Conservation (phyloP, 2,888 invertebrate genomes). For the Sepioteuthis lessoniana region DNA sequence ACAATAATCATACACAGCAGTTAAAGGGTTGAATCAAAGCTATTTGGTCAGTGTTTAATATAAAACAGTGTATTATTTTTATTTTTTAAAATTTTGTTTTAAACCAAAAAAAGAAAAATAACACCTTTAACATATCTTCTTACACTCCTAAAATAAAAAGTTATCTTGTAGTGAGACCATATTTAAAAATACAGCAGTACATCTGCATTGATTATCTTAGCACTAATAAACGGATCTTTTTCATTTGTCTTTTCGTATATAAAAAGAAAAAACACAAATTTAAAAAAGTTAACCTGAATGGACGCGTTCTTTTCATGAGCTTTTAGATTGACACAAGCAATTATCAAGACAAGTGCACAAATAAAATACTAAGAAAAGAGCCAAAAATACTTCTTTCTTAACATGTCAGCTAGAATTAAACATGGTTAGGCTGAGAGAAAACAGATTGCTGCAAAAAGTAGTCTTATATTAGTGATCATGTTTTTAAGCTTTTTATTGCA, state of each 20-base stretch:
- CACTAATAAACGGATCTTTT: neutral
- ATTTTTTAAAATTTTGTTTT: neutral
- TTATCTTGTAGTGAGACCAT: neutral
- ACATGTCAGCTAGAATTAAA: neutral
- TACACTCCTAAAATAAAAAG: neutral
- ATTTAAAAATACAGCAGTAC: neutral
- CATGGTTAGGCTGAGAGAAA: too few species aligned
- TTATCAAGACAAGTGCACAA: neutral
- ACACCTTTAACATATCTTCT: neutral
- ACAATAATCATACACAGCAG: too few species aligned
- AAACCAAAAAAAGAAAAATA: neutral
- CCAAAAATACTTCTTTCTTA: neutral
- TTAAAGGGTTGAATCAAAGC: too few species aligned
- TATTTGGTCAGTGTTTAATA: too few species aligned
- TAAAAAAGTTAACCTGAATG: neutral
- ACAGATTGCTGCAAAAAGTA: conserved; percentile 50
- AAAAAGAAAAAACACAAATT: too few species aligned
- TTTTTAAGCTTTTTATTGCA: too few species aligned
- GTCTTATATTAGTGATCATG: too few species aligned
- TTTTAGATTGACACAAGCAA: neutral
- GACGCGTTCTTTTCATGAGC: neutral
- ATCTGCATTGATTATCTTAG: neutral
- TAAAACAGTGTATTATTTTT: too few species aligned
- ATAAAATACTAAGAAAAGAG: neutral
- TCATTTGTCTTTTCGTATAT: neutral